Base-by-base conservation (phyloP, 2,888 invertebrate species). In the Linnaemya tessellans region DNA sequence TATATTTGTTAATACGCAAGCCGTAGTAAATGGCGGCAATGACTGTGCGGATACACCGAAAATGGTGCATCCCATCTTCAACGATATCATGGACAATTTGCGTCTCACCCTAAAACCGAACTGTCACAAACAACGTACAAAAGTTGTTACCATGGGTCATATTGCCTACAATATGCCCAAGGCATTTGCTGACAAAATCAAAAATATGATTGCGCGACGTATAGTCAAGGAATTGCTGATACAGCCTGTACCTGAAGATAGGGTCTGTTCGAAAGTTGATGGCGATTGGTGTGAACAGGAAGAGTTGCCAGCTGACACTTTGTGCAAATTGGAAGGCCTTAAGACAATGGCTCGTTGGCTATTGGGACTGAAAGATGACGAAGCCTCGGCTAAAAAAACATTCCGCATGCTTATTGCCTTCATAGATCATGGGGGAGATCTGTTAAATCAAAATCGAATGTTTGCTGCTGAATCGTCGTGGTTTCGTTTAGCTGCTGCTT, bases 281-380 rank as follows among this genome's bases (percentile, higher is more conserved):
- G 88, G 88, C 3, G 90, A 92, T 43, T 98, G 98, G 98, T 97
- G 97, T 91, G 92, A 94, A 0, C 97, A 98, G 90, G 96, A 97
- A 5, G 95, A 97, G 74, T 93, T 99, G 35, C 98, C 98, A 0
- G 96, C 97, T 88, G 98, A 98, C 92, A 98, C 98, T 0, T 94
- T 96, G 51, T 97, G 97, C 93, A 98, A 98, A 93, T 95, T 98
- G 84, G 98, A 98, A 92, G 98, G 97, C 0, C 94, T 99, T 89
- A 99, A 99, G 93, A 96, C 98, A 86, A 98, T 99, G 96, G 98
- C 98, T 0, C 95, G 99, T 64, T 99, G 99, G 98, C 93, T 99
- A 56, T 93, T 98, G 49, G 99, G 99, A 0, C 93, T 98, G 73
- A 98, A 97, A 93, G 95, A 95, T 83, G 97, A 98, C 90, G 96